phyloP scores from a whole-genome alignment of 2,113 vertebrate species.

The Sarotherodon lohbergeri region DNA sequence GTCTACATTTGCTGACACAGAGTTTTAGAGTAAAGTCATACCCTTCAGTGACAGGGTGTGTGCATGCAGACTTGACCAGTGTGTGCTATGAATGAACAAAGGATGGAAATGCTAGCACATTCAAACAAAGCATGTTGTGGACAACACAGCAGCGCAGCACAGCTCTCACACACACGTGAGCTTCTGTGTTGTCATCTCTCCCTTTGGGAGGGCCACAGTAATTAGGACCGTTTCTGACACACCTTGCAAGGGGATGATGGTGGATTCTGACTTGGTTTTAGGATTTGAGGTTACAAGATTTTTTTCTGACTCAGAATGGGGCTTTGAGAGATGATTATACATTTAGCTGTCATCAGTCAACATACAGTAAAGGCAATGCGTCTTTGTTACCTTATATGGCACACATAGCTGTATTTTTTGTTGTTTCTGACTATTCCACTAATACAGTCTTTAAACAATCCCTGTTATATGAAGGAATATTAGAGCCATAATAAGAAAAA shows the following conservation, averaged over 20 bases:
- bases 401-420: not conserved
- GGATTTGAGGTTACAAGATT: not conserved
- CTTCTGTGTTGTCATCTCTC: not conserved
- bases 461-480: not conserved
- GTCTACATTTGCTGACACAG: conserved; percentile 14
- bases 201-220: not conserved
- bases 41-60: not conserved
- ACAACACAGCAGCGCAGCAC: not conserved
- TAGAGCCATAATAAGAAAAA: not conserved
- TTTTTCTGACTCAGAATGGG: not conserved
- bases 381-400: not conserved
- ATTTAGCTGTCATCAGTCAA: not conserved
- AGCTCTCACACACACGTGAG: not conserved
- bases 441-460: not conserved
- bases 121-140: not conserved
- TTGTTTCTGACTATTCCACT: not conserved
- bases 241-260: not conserved
- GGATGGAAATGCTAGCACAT: not conserved
- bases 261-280: not conserved
- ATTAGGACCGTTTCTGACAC: not conserved
- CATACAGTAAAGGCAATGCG: not conserved
- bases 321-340: not conserved
- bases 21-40: not conserved
- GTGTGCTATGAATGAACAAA: not conserved
- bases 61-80: not conserved